A percentile compares a stretch with the other conserved stretches of the same genome.
phyloP scores from a whole-genome alignment of 2,113 vertebrate genomes.

The Ploceus nigricollis region DNA sequence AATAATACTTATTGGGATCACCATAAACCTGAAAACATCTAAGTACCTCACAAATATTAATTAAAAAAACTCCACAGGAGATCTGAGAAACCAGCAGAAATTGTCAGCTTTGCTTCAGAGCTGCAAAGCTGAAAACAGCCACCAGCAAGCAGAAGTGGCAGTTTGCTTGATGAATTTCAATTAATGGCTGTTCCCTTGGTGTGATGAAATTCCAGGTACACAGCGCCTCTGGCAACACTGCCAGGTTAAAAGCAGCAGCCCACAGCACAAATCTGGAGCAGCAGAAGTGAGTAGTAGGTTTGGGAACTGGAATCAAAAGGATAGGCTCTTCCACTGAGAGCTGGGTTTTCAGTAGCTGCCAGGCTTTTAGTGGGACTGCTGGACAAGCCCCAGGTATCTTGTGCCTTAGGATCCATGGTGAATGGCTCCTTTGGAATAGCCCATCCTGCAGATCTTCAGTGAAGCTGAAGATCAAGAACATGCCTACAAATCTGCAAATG shows the following conservation, averaged over 20 bases:
- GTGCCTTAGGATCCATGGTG: background rate
- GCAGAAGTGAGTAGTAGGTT: background rate
- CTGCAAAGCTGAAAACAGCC: background rate
- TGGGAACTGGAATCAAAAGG: background rate
- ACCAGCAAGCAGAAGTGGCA: constrained; percentile 25
- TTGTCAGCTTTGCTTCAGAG: constrained; percentile 1
- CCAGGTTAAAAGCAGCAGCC: background rate
- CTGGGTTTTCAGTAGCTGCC: background rate
- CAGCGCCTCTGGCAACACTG: background rate
- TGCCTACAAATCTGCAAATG: background rate
- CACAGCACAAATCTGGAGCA: background rate
- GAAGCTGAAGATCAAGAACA: background rate
- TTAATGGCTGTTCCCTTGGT: background rate
- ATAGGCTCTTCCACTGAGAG: background rate
- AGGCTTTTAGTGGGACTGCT: background rate
- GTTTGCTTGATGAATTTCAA: constrained; percentile 19
- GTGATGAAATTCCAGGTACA: background rate
- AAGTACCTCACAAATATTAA: constrained; percentile 44
- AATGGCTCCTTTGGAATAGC: background rate
- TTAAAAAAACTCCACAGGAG: constrained; percentile 24
- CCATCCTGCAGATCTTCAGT: background rate
- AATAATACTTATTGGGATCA: constrained; percentile 23
- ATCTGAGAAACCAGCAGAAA: constrained; percentile 18
- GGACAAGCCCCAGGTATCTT: background rate
- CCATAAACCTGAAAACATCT: background rate